Base-by-base conservation (phyloP, 53 echinoderm and acorn worm genomes). In the Apostichopus leukothele region DNA sequence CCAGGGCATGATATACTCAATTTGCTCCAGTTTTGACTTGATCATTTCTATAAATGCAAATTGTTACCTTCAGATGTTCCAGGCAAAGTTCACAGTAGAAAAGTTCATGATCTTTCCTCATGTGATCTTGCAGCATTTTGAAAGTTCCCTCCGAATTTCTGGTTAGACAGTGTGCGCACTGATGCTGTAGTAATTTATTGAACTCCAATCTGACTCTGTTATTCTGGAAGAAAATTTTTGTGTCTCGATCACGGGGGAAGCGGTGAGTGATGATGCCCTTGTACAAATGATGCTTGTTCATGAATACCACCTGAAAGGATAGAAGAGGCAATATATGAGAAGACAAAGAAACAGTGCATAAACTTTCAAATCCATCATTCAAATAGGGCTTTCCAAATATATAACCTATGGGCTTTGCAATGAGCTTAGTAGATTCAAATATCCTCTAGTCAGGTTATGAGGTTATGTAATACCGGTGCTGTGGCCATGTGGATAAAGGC, bases 61-160 rank as follows among this genome's bases (percentile, higher is more conserved):
- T 9, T 9, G 8, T n/a, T 63, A 85, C 85, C 85, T 67, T 21
- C 21, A 85, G 85, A 59, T 96, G 88, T 21, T 96, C 93, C 67
- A 98, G 73, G 83, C 99, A 96, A 9, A 98, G 91, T 74, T 96
- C 92, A 78, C 99, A 98, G 55, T 87, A 95, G 88, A 95, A 96
- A 21, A 93, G 86, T 83, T 93, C 95, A 86, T 98, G 99, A 18
- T 94, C 93, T 75, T 92, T 94, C 20, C 99, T 89, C 93, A 98
- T 89, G 77, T 98, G 99, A 20, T 96, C 99, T 74, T 95, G 93
- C 18, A 98, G 89, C 10, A 88, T 81, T 76, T 92, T 96, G 88
- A 94, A 94, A 80, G 53, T 90, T 73, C 83, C 89, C 52, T 90
- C 86, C 0, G 79, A 26, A 16, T 4, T 51, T 1, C 25, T 60